Base-by-base conservation (phyloP, 2,888 invertebrate species). In the Sinotaia quadrata region DNA sequence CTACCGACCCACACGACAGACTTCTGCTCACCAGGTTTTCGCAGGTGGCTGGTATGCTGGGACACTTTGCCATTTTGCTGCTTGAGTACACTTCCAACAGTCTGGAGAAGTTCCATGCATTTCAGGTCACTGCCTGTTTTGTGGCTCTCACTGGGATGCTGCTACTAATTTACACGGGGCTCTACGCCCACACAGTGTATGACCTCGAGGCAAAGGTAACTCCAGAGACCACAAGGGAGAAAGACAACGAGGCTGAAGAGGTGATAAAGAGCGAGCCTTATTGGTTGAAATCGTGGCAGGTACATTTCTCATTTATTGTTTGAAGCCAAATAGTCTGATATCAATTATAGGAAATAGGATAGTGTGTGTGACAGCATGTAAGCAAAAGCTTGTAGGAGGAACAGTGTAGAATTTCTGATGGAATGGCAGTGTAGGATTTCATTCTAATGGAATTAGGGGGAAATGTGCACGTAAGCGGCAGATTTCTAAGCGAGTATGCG, bases 21-120 rank as follows among this genome's bases (percentile, higher is more conserved):
- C 76, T 89, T 8, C 76, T 78, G 49, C 82, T 88, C 24, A 79
- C 88, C 52, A 83, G 85, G 71, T 88, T 85, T 69, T 78, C 84
- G 1, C 80, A 85, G 56, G 62, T 84, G 15, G 84, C 80, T 0
- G 68, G 73, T 10, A 59, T 87, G 2, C 37, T 84, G 21, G 86
- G 83, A 1, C 78, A 78, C 2, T 75, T 71, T 21, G 75, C 78
- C 36, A 78, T 86, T 4, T 79, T 84, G 59, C 54, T 86, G 7
- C 72, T 80, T 51, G 83, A 85, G 61, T 78, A 75, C 59, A 65
- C 81, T 68, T 89, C 85, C 47, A 76, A 82, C 67, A 84, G 85
- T 57, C 72, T 88, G 59, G 76, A 84, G 33, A 73, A 87, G 63
- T 87, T 84, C 60, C 65, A 68, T 24, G 71, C 75, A 2, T 89